These are phyloP conservation scores for Globicephala melas DNA, from an alignment of 2,113 vertebrate genomes.

Conservation along the genomic window DNA sequence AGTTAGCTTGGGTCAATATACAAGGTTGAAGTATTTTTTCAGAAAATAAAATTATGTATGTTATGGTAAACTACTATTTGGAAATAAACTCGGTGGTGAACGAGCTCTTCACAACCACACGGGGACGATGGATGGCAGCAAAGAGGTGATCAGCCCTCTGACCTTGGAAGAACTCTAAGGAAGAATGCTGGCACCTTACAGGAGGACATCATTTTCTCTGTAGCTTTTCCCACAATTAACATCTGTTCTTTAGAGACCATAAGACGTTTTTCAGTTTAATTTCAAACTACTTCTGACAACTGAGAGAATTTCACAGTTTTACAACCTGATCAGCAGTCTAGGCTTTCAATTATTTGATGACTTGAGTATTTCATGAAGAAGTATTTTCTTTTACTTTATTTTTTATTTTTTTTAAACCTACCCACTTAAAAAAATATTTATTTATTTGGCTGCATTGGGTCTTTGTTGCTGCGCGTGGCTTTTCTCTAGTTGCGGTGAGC, in stretches of 20 bases:
- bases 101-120: not conserved
- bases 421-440: too few species aligned
- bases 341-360: not conserved
- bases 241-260: not conserved
- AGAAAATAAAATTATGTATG: conserved; percentile 37
- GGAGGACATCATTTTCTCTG: not conserved
- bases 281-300: conserved; percentile 14
- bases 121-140: not conserved
- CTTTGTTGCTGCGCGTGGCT: too few species aligned
- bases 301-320: not conserved
- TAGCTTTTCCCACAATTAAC: not conserved
- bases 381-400: not conserved
- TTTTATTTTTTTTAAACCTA: too few species aligned
- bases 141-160: not conserved
- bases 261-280: not conserved
- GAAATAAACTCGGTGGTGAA: conserved; percentile 11
- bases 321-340: not conserved
- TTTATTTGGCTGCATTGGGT: too few species aligned
- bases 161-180: not conserved
- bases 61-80: conserved; percentile 31
- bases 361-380: not conserved
- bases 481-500: too few species aligned
- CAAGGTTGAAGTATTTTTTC: conserved; percentile 4
- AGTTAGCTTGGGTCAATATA: conserved; percentile 39
- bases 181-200: not conserved